phyloP scores from a whole-genome alignment of 1,140 invertebrate species.

The Brachionus calyciflorus region DNA sequence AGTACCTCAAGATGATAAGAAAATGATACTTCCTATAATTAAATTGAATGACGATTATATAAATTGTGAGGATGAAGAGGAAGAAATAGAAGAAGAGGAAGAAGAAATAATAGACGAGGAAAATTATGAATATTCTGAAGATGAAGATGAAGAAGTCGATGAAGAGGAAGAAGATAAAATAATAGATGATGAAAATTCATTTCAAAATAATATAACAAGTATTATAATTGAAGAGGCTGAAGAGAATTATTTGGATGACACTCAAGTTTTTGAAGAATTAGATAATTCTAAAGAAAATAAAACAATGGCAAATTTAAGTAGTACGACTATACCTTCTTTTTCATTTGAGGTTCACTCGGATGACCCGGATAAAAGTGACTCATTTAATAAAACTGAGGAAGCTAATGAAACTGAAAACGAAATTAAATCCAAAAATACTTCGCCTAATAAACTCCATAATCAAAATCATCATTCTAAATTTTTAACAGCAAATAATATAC shows the following conservation, averaged over 20 bases:
- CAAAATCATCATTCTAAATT: conserved; percentile 15
- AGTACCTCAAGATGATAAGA: not conserved
- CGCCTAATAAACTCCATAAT: not conserved
- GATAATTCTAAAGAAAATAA: not conserved
- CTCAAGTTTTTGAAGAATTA: conserved; percentile 19
- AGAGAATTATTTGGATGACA: not conserved
- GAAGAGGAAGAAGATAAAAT: not conserved
- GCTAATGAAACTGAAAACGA: not conserved
- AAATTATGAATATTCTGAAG: not conserved
- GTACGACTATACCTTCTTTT: not conserved
- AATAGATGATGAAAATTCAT: not conserved
- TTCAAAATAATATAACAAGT: not conserved
- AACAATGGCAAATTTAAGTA: not conserved
- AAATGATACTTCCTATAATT: not conserved
- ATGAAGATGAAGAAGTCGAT: not conserved
- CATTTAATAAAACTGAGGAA: not conserved
- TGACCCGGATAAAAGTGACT: conserved; percentile 8
- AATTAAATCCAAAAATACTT: not conserved
- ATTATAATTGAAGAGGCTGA: conserved; percentile 24
- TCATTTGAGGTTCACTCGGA: conserved; percentile 12
- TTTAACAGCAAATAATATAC: conserved; percentile 27
- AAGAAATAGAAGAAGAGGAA: not conserved
- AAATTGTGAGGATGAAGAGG: not conserved
- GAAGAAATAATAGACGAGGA: not conserved
- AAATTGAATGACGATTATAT: conserved; percentile 23